Evolutionary conservation across 2,888 invertebrate genomes (phyloP), one percentile per base, ranked within the genome.

Genomic region (Drosophila kuntzei): DNA sequence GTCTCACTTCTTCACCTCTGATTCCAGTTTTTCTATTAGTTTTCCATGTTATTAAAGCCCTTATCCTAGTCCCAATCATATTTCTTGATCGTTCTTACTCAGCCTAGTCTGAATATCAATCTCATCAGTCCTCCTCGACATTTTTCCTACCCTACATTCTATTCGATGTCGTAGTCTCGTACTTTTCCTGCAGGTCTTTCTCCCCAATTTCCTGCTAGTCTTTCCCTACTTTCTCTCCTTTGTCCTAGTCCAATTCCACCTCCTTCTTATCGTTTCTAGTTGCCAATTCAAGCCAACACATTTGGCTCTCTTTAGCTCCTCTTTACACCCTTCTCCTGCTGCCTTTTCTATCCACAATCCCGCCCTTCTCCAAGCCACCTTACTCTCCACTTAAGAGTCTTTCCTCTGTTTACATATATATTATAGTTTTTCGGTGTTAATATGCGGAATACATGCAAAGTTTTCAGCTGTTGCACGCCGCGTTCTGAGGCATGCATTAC

Each of bases 371-470:
- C 14, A n/a, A 6, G 1, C 20, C n/a, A 8, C 9, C 25, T 18
- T 8, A 6, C 5, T 7, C 34, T 37, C 37, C 11, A 39, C 27
- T 25, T 67, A 41, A 7, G 6, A 41, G 12, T 27, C 39, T 51
- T 39, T 27, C 65, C 22, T 34, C 51, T 71, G 84, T 72, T 46
- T 32, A 49, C 49, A 49, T 41, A 20, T 41, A 20, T 32, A 32
- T 54, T 41, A 41, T 85, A 82, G 86, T 76, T 76, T 74, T 85
- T 84, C 72, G 80, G 67, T 75, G 83, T 82, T 84, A 84, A 84
- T 84, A 84, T 84, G 80, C 83, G 71, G 80, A 70, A 72, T 88
- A 82, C 83, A 84, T 88, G 83, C 88, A 88, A 84, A 88, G 77
- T 86, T 83, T 68, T 79, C 75, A 76, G 78, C 75, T 76, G 78